A percentile compares a stretch with the other conserved stretches of the same genome.
Conservation (phyloP, 2,888 invertebrate species). For the Netelia melanura region DNA sequence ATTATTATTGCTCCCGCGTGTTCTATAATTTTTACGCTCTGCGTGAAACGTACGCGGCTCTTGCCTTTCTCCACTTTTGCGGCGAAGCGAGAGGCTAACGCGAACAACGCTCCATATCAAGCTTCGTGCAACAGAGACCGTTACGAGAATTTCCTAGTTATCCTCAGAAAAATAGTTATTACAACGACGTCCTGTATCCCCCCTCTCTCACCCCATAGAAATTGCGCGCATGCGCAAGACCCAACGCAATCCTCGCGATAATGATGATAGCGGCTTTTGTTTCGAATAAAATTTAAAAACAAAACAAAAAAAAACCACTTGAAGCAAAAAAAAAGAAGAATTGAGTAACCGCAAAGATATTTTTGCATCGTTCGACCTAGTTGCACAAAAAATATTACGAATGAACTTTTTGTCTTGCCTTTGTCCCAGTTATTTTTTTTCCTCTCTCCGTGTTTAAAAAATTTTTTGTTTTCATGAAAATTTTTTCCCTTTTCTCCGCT, state of each 20-base stretch:
- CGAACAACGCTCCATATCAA: slow-evolving; percentile 2
- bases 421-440: slow-evolving; percentile 34
- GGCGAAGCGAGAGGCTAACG: slow-evolving; percentile 28
- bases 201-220: not conserved
- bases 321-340: not conserved
- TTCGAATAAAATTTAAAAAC: not conserved
- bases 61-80: slow-evolving; percentile 48
- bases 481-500: not conserved
- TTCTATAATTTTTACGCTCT: not conserved
- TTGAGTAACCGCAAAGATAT: slow-evolving; percentile 4
- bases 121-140: not conserved
- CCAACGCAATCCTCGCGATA: slow-evolving; percentile 7
- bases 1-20: not conserved
- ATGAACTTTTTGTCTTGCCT: slow-evolving; percentile 18
- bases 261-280: not conserved
- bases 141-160: slow-evolving; percentile 10
- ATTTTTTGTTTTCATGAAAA: no score
- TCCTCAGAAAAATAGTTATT: slow-evolving; percentile 16
- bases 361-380: slow-evolving; percentile 42
- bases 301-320: not conserved
- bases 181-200: not conserved
- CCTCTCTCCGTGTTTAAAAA: no score
- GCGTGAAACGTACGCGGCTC: not conserved
- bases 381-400: slow-evolving; percentile 14
- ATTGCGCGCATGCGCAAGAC: not conserved